Conservation (phyloP, 2,888 invertebrate genomes). For the Gymnoscelis rufifasciata region DNA sequence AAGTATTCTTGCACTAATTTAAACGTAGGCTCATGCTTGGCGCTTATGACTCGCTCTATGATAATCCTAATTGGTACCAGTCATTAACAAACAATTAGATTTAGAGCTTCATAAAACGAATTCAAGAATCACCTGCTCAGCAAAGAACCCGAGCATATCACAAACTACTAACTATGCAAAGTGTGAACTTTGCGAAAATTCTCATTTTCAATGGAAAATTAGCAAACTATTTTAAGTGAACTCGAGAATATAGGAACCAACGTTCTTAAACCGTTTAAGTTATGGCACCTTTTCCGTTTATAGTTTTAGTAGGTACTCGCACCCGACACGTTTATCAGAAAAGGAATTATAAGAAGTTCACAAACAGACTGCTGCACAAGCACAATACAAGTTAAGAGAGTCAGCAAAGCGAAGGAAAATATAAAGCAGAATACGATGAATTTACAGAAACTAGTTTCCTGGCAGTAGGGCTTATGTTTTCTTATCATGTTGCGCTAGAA, state of each 20-base stretch:
- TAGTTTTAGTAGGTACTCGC: background rate
- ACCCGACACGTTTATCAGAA: background rate
- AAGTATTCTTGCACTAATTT: too few species aligned
- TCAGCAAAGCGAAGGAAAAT: too few species aligned
- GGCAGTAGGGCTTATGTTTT: too few species aligned
- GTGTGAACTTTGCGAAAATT: slow-evolving; percentile 6
- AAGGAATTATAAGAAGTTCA: background rate
- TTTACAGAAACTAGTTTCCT: background rate
- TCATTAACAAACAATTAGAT: too few species aligned
- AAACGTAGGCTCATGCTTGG: too few species aligned
- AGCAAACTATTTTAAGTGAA: slow-evolving; percentile 3
- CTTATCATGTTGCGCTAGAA: too few species aligned
- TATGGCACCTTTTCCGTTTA: background rate
- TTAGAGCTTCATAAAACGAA: background rate
- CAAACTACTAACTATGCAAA: too few species aligned
- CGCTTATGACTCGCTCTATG: too few species aligned
- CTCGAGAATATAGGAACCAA: background rate
- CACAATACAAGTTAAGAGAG: too few species aligned
- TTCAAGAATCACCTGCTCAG: background rate
- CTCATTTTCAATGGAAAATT: slow-evolving; percentile 5
- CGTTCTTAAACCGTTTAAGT: slow-evolving; percentile 2
- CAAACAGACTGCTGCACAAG: background rate
- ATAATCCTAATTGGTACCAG: too few species aligned
- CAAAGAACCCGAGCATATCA: too few species aligned
- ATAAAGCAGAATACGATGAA: too few species aligned